A percentile compares a stretch with the other conserved stretches of the same genome.
phyloP scores from a whole-genome alignment of 35 echinoderm and acorn worm genomes.

The Apostichopus japonicus region DNA sequence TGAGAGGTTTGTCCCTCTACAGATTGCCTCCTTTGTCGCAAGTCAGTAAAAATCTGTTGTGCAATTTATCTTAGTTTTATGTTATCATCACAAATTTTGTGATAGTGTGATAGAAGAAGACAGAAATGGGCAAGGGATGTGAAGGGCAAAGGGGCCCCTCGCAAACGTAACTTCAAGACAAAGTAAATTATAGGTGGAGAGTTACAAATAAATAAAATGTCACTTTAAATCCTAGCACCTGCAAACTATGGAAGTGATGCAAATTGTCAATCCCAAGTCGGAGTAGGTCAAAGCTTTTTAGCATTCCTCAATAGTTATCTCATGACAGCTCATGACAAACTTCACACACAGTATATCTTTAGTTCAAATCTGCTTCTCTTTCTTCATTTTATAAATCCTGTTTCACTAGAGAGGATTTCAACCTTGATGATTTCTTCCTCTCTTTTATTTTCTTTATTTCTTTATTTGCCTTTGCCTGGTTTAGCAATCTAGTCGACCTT shows the following conservation, averaged over 20 bases:
- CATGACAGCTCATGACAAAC: too few relatives aligned
- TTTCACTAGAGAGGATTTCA: too few relatives aligned
- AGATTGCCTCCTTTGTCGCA: not conserved
- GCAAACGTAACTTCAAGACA: not conserved
- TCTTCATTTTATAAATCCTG: too few relatives aligned
- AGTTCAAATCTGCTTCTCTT: too few relatives aligned
- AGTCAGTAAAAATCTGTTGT: not conserved
- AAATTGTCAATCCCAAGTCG: not conserved
- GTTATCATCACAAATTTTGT: not conserved
- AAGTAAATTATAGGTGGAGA: conserved; percentile 26
- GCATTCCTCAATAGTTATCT: not conserved
- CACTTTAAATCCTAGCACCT: not conserved
- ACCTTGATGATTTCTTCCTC: too few relatives aligned
- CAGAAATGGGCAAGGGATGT: conserved; percentile 17
- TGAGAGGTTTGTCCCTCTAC: not conserved
- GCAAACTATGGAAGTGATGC: conserved; percentile 27
- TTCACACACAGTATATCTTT: too few relatives aligned
- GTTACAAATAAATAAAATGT: conserved; percentile 25
- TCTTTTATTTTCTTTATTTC: too few relatives aligned
- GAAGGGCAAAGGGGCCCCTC: not conserved
- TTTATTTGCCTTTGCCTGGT: too few relatives aligned
- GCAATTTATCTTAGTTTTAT: conserved; percentile 8
- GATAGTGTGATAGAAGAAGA: not conserved
- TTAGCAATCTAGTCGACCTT: too few relatives aligned
- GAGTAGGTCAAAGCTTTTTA: not conserved